phyloP scores from a whole-genome alignment of 1,140 invertebrate genomes.

The Macrosteles quadrilineatus region DNA sequence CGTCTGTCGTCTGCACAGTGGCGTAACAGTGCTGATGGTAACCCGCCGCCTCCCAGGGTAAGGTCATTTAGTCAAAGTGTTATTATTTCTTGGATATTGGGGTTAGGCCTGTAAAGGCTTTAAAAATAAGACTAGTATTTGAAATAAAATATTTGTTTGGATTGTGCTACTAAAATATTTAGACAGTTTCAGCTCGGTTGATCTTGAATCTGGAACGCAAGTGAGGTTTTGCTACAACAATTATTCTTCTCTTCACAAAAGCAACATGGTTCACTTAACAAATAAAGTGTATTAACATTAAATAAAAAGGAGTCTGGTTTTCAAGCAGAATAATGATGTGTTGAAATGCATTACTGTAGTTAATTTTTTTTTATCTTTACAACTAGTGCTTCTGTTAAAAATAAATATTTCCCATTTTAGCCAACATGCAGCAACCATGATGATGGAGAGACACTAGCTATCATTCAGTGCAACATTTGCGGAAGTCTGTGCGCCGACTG shows the following conservation, averaged over 20 bases:
- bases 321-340: no score
- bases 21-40: constrained; percentile 58
- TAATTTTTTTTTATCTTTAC: no score
- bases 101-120: background rate
- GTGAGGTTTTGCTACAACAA: background rate
- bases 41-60: constrained; percentile 64
- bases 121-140: background rate
- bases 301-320: no score
- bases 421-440: constrained; percentile 95
- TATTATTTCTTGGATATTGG: constrained; percentile 21
- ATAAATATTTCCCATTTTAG: constrained; percentile 48
- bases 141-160: background rate
- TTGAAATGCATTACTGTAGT: no score
- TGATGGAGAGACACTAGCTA: constrained; percentile 90
- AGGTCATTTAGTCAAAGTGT: no score
- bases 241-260: no score
- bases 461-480: constrained; percentile 90
- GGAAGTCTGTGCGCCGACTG: constrained; percentile 94
- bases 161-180: background rate
- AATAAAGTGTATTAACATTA: no score
- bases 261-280: no score
- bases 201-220: background rate
- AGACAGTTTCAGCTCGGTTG: background rate
- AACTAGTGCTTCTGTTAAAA: no score
- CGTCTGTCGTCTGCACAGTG: constrained; percentile 72